Percentiles rank a stretch among this genome's conserved stretches.
phyloP scores from a whole-genome alignment of 1,140 invertebrate genomes.

The Drosophila hydei region DNA sequence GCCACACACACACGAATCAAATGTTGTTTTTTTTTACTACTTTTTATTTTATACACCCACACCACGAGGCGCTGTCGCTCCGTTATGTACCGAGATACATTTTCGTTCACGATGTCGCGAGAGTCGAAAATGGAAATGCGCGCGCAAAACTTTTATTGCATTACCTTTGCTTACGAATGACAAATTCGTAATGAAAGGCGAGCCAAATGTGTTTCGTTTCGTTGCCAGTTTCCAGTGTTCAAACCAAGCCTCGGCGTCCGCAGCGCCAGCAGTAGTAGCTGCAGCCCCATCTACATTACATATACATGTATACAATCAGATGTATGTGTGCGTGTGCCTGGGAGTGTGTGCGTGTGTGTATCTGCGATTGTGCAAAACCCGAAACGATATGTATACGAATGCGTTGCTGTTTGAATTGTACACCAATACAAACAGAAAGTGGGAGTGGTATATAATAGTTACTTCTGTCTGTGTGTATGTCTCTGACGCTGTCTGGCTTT shows the following conservation, averaged over 20 bases:
- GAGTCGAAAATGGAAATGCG: conserved; percentile 66
- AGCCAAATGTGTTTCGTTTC: conserved; percentile 80
- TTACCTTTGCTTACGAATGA: conserved; percentile 84
- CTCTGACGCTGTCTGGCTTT: conserved; percentile 16
- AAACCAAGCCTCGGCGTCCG: conserved; percentile 41
- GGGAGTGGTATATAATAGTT: conserved; percentile 77
- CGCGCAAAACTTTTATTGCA: conserved; percentile 83
- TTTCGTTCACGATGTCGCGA: conserved; percentile 39
- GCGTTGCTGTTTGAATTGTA: conserved; percentile 70
- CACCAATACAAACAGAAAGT: conserved; percentile 64
- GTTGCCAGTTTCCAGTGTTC: conserved; percentile 67
- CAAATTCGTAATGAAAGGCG: conserved; percentile 84
- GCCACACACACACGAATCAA: conserved; percentile 31
- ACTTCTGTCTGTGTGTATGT: conserved; percentile 36
- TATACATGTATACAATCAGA: conserved; percentile 13
- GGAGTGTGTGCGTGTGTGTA: conserved; percentile 51
- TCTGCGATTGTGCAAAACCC: conserved; percentile 80
- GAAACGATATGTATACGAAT: conserved; percentile 72
- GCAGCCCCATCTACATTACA: conserved; percentile 47
- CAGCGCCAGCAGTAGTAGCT: conserved; percentile 41
- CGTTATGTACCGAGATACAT: conserved; percentile 53
- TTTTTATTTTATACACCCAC: conserved; percentile 58
- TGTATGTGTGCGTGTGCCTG: conserved; percentile 27
- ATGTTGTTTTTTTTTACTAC: conserved; percentile 58
- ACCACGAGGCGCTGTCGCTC: conserved; percentile 38